Conservation (phyloP, 2,113 vertebrate species). For the Phrynosoma platyrhinos region DNA sequence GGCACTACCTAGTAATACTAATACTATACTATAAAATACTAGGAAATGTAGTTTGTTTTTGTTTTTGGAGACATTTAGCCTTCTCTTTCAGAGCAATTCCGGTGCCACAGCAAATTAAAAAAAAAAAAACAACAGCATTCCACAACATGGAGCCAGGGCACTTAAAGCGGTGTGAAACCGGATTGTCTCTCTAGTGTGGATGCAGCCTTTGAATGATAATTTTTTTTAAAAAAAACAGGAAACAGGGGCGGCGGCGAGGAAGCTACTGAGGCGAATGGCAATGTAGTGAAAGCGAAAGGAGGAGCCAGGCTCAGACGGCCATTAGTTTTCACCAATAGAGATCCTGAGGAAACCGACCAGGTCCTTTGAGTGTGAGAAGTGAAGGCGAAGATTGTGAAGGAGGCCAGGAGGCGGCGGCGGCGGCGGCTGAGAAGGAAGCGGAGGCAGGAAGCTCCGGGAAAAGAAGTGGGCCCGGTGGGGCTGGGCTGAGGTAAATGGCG, state of each 20-base stretch:
- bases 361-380: background rate
- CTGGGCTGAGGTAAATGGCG: background rate
- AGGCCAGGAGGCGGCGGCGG: background rate
- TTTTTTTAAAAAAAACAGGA: background rate
- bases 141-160: too few species aligned
- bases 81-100: too few species aligned
- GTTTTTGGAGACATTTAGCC: too few species aligned
- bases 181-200: too few species aligned
- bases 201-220: background rate
- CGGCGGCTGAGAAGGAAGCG: background rate
- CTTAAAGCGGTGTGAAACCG: too few species aligned
- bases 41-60: too few species aligned
- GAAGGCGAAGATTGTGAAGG: background rate
- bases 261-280: too few species aligned
- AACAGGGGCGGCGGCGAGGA: too few species aligned
- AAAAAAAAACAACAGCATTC: too few species aligned
- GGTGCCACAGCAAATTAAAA: too few species aligned
- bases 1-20: too few species aligned
- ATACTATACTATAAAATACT: too few species aligned
- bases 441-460: background rate
- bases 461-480: background rate
- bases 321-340: background rate
- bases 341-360: background rate
- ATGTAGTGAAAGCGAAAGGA: background rate
- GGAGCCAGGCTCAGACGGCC: background rate